Conservation (phyloP, 35 echinoderm and acorn worm genomes). For the Holothuria glaberrima region DNA sequence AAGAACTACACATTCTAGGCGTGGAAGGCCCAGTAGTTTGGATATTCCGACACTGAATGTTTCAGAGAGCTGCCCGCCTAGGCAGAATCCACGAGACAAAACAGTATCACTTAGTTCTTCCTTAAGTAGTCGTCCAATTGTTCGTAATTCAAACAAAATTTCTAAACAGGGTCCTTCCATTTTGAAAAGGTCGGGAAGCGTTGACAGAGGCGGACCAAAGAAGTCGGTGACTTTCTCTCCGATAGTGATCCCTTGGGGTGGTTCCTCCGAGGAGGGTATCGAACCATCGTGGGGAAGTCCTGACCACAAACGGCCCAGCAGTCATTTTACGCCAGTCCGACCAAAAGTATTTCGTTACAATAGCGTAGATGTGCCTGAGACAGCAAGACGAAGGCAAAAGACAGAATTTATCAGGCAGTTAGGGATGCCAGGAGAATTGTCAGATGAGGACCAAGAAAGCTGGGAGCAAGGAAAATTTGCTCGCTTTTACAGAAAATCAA, state of each 20-base stretch:
- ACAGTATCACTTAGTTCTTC: slow-evolving; percentile 32
- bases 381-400: slow-evolving; percentile 11
- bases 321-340: slow-evolving; percentile 28
- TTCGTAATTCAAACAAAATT: neutral
- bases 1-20: neutral
- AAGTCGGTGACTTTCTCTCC: slow-evolving; percentile 95
- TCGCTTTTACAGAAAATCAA: slow-evolving; percentile 27
- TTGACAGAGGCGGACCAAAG: slow-evolving; percentile 72
- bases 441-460: slow-evolving; percentile 56
- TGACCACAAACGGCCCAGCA: slow-evolving; percentile 11
- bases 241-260: slow-evolving; percentile 69
- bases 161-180: slow-evolving; percentile 79
- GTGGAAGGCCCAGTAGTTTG: slow-evolving; percentile 72
- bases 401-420: slow-evolving; percentile 49
- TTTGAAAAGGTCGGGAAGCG: slow-evolving; percentile 74
- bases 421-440: slow-evolving; percentile 16
- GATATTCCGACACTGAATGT: slow-evolving; percentile 75
- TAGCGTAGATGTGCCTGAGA: slow-evolving; percentile 79
- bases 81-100: slow-evolving; percentile 43
- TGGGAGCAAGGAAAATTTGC: slow-evolving; percentile 30
- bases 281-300: slow-evolving; percentile 41
- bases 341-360: slow-evolving; percentile 77
- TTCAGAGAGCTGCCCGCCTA: slow-evolving; percentile 52
- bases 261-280: slow-evolving; percentile 55
- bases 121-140: slow-evolving; percentile 25